Base-by-base conservation (phyloP, 1,140 invertebrate genomes). In the Drosophila nebulosa region DNA sequence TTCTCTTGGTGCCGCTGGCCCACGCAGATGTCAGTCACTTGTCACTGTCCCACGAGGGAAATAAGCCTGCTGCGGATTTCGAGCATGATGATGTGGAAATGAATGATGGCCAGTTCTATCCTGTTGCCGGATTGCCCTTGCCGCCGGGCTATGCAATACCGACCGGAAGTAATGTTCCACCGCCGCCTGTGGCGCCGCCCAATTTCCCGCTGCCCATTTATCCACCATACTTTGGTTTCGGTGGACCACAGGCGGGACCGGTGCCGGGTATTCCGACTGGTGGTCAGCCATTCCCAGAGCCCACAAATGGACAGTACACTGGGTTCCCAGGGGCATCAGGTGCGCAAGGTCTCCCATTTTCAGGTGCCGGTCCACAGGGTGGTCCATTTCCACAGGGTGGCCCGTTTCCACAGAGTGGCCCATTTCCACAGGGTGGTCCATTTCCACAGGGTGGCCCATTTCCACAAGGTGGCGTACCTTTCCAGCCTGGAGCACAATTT, bases 191-290 rank as follows among this genome's bases (percentile, higher is more conserved):
- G 27, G 36, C 72, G 18, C 78, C 81, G 3, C 81, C 83, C 16
- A 86, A 86, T 51, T 86, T 86, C 22, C 83, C 83, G 4, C 56
- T 86, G 62, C 81, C 81, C 58, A 88, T 88, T 7, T 86, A 89
- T 12, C 83, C 83, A 24, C 83, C 83, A 4, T 86, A 69, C 62
- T 88, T 83, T 32, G 78, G 83, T 5, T 86, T 86, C 26, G 78
- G 70, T 6, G 70, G 71, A 1, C 7, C 39, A 3, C 52, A 42
- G 16, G 77, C 42, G 65, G 57, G 69, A 6, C 39, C 7, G 55
- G 62, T 64, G 14, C 39, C 7, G 55, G 62, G 10, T 18, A 3
- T 10, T 10, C 14, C 39, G 16, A 18, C 18, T 21, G 39, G 39
- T 21, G 39, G 39, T 10, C 58, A 69, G 4, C 72, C 66, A 3